Evolutionary conservation across 2,797 vertebrate species (phyloP).

Genomic region (Botia almorhae): DNA sequence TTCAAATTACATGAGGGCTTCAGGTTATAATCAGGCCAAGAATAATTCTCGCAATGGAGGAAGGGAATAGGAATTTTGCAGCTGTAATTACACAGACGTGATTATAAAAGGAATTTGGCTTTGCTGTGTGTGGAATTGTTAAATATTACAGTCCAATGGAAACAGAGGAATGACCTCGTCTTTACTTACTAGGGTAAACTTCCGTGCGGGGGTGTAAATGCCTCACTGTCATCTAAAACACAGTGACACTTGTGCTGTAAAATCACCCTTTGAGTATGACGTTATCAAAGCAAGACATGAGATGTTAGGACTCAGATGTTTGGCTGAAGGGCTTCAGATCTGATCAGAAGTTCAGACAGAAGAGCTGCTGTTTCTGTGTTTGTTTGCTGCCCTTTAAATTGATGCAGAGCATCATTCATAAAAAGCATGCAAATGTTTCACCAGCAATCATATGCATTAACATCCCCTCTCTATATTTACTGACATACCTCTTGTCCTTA

Average conservation of each 20-base stretch:
- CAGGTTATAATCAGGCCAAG: neutral
- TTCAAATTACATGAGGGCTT: slow-evolving; percentile 34
- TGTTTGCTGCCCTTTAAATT: too few relatives aligned
- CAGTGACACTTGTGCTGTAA: slow-evolving; percentile 93
- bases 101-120: neutral
- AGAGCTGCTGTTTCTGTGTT: too few relatives aligned
- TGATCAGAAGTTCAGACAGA: too few relatives aligned
- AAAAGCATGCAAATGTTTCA: too few relatives aligned
- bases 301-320: too few relatives aligned
- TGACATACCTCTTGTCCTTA: too few relatives aligned
- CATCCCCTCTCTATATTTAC: too few relatives aligned
- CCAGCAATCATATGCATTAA: too few relatives aligned
- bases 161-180: slow-evolving; percentile 86
- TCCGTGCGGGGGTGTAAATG: slow-evolving; percentile 87
- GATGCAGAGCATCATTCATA: too few relatives aligned
- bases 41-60: neutral
- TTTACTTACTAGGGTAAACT: slow-evolving; percentile 93
- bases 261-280: slow-evolving; percentile 78
- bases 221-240: slow-evolving; percentile 93
- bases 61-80: neutral
- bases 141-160: slow-evolving; percentile 71
- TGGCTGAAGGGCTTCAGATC: too few relatives aligned
- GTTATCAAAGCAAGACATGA: slow-evolving; percentile 25
- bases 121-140: neutral
- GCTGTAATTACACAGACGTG: neutral